phyloP scores from a whole-genome alignment of 2,888 invertebrate species.

The Heliconius cydno region DNA sequence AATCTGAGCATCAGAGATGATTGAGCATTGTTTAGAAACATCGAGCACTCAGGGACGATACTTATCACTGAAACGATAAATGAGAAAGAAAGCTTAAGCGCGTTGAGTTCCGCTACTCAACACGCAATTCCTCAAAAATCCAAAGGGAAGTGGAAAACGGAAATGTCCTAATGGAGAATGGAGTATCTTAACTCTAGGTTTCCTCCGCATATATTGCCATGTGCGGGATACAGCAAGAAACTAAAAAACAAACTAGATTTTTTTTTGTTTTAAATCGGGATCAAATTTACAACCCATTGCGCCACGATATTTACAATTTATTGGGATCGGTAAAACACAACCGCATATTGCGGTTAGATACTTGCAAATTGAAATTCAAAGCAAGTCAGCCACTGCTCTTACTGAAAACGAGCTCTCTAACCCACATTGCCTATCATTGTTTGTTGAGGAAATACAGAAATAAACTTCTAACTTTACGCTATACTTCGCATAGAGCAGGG shows the following conservation, averaged over 20 bases:
- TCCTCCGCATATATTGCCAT: not conserved
- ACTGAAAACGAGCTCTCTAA: conserved; percentile 12
- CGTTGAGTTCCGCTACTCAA: not conserved
- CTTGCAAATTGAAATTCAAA: conserved; percentile 24
- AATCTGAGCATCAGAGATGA: too few species aligned
- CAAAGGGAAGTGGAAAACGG: not conserved
- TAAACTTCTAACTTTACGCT: not conserved
- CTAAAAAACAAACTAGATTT: too few species aligned
- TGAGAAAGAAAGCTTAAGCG: not conserved
- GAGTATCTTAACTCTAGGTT: not conserved
- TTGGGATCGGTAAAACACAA: conserved; percentile 1
- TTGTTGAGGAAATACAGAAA: conserved; percentile 20
- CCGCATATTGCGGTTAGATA: conserved; percentile 11
- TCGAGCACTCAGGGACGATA: too few species aligned
- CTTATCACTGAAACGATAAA: too few species aligned
- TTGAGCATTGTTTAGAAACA: too few species aligned
- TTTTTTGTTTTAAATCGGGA: too few species aligned
- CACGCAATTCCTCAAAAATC: not conserved
- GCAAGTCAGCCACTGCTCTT: conserved; percentile 10
- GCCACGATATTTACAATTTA: conserved; percentile 6
- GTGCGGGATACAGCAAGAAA: too few species aligned
- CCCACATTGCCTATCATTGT: conserved; percentile 14
- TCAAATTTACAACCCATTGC: not conserved
- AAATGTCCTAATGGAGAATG: not conserved
- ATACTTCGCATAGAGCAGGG: not conserved